Conservation (phyloP, 2,888 invertebrate species). For the Drosophila subquinaria region DNA sequence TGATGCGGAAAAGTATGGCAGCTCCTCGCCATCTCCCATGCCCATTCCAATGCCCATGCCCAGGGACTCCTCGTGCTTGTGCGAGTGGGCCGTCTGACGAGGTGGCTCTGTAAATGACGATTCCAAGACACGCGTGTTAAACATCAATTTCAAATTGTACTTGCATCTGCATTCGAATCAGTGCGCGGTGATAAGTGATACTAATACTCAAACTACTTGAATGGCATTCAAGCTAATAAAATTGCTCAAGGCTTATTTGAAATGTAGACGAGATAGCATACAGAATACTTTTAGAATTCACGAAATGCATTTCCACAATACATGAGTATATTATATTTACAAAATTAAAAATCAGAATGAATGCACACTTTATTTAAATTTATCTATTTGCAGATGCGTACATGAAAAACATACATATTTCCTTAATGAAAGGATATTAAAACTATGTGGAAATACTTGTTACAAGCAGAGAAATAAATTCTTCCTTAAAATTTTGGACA, state of each 20-base stretch:
- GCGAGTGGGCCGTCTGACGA: slow-evolving; percentile 86
- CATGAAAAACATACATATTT: background rate
- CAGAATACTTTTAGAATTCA: background rate
- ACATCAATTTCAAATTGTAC: slow-evolving; percentile 33
- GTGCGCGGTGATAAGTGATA: slow-evolving; percentile 36
- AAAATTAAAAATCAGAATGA: background rate
- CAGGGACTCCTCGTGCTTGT: slow-evolving; percentile 69
- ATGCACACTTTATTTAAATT: background rate
- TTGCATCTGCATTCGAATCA: slow-evolving; percentile 34
- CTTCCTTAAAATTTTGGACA: background rate
- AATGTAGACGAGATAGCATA: background rate
- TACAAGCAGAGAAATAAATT: background rate
- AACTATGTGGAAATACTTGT: background rate
- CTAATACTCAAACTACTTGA: slow-evolving; percentile 23
- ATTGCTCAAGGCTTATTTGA: slow-evolving; percentile 1
- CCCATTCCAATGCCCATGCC: slow-evolving; percentile 40
- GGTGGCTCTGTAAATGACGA: slow-evolving; percentile 86
- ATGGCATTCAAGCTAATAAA: background rate
- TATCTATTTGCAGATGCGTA: background rate
- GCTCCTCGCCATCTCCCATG: slow-evolving; percentile 70
- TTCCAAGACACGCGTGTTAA: slow-evolving; percentile 47
- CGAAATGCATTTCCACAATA: background rate
- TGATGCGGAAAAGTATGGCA: slow-evolving; percentile 83
- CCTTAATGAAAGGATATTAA: background rate
- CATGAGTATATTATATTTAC: background rate